phyloP scores from a whole-genome alignment of 1,140 invertebrate genomes.

The Leptinotarsa lineolata region DNA sequence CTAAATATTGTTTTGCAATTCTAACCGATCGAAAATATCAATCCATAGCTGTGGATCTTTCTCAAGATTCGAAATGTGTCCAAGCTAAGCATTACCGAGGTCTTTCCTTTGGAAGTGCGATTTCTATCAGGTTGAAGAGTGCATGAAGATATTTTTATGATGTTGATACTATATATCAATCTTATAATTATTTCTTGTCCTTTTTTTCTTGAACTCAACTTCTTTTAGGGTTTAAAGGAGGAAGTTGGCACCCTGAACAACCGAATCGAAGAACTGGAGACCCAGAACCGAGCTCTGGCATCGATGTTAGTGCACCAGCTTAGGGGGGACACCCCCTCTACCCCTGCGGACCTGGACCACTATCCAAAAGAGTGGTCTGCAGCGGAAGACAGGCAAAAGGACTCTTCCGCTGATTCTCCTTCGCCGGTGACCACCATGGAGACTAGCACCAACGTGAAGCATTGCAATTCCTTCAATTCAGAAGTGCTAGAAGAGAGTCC shows the following conservation, averaged over 20 bases:
- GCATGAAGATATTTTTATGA: no score
- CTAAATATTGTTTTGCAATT: no score
- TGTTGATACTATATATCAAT: no score
- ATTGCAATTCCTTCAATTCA: constrained; percentile 55
- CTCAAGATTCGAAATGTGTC: no score
- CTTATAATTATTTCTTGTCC: no score
- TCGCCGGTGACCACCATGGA: constrained; percentile 26
- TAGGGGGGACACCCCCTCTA: constrained; percentile 58
- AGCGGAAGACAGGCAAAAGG: neutral
- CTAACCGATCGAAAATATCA: no score
- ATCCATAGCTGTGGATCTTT: no score
- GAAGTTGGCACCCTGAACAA: constrained; percentile 67
- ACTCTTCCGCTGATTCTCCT: neutral
- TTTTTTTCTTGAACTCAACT: neutral
- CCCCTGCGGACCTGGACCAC: constrained; percentile 47
- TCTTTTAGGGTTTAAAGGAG: constrained; percentile 67
- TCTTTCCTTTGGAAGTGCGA: no score
- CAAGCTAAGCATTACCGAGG: no score
- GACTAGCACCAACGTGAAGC: constrained; percentile 46
- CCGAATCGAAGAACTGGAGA: constrained; percentile 69
- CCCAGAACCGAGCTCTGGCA: constrained; percentile 69
- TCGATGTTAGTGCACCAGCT: constrained; percentile 69
- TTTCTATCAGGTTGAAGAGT: no score
- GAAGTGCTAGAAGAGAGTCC: constrained; percentile 46
- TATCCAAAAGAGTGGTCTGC: constrained; percentile 28